phyloP scores from a whole-genome alignment of 2,888 invertebrate species.

The Tridacna gigas region DNA sequence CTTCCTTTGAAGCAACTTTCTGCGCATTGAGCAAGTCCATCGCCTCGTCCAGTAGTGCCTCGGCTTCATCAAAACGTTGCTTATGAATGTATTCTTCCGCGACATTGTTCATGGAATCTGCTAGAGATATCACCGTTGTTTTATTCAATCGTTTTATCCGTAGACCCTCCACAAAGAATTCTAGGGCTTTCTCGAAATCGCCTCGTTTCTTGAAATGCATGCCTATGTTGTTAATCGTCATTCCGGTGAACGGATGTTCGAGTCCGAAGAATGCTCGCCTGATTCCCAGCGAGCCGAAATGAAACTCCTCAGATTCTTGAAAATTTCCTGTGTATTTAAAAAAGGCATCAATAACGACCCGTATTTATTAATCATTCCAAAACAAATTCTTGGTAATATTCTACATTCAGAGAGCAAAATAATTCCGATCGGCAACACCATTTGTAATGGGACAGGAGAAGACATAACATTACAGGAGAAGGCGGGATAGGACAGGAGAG shows the following conservation, averaged over 20 bases:
- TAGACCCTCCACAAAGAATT: constrained; percentile 61
- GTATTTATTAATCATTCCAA: too few relatives aligned
- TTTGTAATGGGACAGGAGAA: too few relatives aligned
- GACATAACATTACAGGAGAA: too few relatives aligned
- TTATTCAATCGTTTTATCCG: constrained; percentile 56
- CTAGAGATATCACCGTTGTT: constrained; percentile 51
- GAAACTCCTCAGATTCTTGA: too few relatives aligned
- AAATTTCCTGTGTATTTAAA: too few relatives aligned
- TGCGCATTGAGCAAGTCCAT: constrained; percentile 28
- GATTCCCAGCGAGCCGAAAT: too few relatives aligned
- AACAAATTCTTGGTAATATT: too few relatives aligned
- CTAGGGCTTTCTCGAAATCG: constrained; percentile 55
- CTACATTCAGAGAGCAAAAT: too few relatives aligned
- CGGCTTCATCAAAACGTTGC: constrained; percentile 37
- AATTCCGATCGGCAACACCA: too few relatives aligned
- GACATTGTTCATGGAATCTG: constrained; percentile 65
- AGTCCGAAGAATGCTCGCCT: constrained; percentile 29
- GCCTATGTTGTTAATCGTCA: constrained; percentile 68
- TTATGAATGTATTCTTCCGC: constrained; percentile 45
- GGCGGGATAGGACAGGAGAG: too few relatives aligned
- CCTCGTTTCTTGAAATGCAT: constrained; percentile 62
- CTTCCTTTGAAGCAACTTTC: constrained; percentile 14
- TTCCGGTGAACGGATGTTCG: constrained; percentile 52
- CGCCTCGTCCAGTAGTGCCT: constrained; percentile 46
- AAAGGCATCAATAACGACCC: too few relatives aligned